Percentiles rank a stretch among this genome's conserved stretches.
Conservation (phyloP, 2,113 vertebrate species). For the Cichladusa arquata region DNA sequence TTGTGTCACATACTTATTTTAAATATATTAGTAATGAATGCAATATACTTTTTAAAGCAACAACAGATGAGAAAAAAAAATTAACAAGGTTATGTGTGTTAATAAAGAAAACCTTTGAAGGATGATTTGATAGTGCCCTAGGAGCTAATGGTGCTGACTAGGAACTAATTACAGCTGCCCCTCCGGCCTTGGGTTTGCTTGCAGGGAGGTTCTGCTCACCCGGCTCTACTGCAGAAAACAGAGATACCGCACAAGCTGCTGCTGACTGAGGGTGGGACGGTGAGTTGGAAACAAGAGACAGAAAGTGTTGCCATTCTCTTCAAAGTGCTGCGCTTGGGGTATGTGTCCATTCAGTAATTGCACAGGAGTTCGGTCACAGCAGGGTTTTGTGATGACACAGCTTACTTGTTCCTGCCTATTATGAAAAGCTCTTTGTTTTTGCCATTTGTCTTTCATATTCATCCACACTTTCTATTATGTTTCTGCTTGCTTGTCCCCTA, state of each 20-base stretch:
- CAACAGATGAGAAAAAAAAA: neutral
- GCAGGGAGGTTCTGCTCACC: neutral
- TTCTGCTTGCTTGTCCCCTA: constrained; percentile 3
- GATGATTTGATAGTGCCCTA: neutral
- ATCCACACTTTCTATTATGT: constrained; percentile 1
- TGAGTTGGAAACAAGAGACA: neutral
- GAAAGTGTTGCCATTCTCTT: neutral
- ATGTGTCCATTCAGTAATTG: neutral
- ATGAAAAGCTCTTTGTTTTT: constrained; percentile 26
- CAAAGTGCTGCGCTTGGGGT: neutral
- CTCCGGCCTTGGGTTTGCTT: neutral
- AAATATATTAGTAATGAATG: neutral
- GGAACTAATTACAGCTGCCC: neutral
- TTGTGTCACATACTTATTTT: neutral
- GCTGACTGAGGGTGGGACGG: neutral
- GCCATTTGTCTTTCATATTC: constrained; percentile 41
- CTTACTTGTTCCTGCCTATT: neutral
- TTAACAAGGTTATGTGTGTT: neutral
- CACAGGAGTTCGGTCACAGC: neutral
- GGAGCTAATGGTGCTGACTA: neutral
- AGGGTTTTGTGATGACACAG: constrained; percentile 16
- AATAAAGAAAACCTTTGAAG: neutral
- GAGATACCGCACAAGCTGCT: neutral
- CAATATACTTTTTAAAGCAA: neutral
- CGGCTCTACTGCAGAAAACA: accelerated